Evolutionary conservation across 2,113 vertebrate genomes (phyloP), one percentile per base, ranked within the genome.

Genomic region (Hiodon tergisus): DNA sequence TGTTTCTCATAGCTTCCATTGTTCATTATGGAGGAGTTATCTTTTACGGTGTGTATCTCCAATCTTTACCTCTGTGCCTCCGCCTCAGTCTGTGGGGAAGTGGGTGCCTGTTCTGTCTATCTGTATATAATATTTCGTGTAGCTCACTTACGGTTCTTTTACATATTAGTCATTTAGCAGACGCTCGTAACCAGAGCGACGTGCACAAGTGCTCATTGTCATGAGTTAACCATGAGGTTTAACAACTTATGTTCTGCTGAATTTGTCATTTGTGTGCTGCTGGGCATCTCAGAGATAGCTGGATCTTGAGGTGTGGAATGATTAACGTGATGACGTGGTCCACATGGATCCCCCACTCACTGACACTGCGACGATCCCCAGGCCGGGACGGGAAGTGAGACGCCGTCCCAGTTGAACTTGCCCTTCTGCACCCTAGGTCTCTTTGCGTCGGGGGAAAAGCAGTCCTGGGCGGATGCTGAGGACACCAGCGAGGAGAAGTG

Each of bases 401-500:
- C 5, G 55, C 11, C 47, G 58, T 6, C 17, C 13, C 14, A 13
- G 46, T 11, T 31, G 31, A n/a, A 17, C 14, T n/a, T 10, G 8
- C 47, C 47, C 57, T 7, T n/a, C 59, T 57, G 54, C 10, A 87
- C 13, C 4, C 9, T 31, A 92, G 95, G 97, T 85, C 62, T 99
- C 81, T 99, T 99, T 87, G 97, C 97, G 73, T 99, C 97, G 0
- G 97, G 97, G 76, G 97, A 99, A 78, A 98, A 99, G 77, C 97
- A 99, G 77, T 85, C 93, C 0, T 99, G 97, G 97, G 97, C 97
- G 1, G 97, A 99, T 72, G 94, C 94, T 13, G 97, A 99, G 55
- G 91, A 98, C 85, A 98, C 96, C 14, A 99, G 96, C 54, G 93
- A 97, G 82, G 97, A 99, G 85, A 99, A 99, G 82, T 99, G 97